Percentiles rank a stretch among this genome's conserved stretches.
Evolutionary conservation across 2,888 invertebrate genomes (phyloP).

Genomic region (Operophtera brumata): DNA sequence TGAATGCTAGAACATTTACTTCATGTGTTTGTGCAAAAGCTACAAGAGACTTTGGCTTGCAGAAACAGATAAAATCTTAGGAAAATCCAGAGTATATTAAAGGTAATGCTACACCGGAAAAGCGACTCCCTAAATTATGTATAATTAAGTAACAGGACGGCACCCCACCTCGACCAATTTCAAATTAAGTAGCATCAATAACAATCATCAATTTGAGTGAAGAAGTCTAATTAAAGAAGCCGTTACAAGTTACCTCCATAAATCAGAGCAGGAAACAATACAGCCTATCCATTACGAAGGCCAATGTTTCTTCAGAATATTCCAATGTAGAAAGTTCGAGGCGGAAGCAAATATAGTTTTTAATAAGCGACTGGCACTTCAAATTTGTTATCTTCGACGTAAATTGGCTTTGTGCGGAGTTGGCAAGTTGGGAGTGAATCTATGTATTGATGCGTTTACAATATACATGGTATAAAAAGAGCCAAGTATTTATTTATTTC

Average conservation of each 20-base stretch:
- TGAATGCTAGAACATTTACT: slow-evolving; percentile 9
- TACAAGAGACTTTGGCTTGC: slow-evolving; percentile 6
- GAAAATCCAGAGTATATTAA: slow-evolving; percentile 26
- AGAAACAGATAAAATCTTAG: slow-evolving; percentile 13
- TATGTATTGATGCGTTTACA: too few species aligned
- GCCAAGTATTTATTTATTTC: too few species aligned
- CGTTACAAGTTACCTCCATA: slow-evolving; percentile 80
- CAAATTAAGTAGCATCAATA: slow-evolving; percentile 72
- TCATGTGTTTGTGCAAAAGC: slow-evolving; percentile 1
- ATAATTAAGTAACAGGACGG: slow-evolving; percentile 51
- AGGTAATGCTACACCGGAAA: slow-evolving; percentile 36
- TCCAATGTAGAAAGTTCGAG: slow-evolving; percentile 71
- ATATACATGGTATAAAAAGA: too few species aligned
- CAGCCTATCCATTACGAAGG: slow-evolving; percentile 73
- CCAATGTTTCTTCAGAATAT: slow-evolving; percentile 72
- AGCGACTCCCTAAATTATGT: slow-evolving; percentile 48
- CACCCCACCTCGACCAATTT: slow-evolving; percentile 54
- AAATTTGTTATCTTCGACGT: slow-evolving; percentile 58
- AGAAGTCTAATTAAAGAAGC: slow-evolving; percentile 80
- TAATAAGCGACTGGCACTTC: slow-evolving; percentile 60
- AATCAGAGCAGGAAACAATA: slow-evolving; percentile 77
- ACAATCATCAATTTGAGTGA: slow-evolving; percentile 78
- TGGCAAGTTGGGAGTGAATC: slow-evolving; percentile 12
- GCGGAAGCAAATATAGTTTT: slow-evolving; percentile 73
- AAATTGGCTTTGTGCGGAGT: too few species aligned